Evolutionary conservation across 35 echinoderm and acorn worm genomes (phyloP), one percentile per base, ranked within the genome.

Genomic region (Ptychodera flava): DNA sequence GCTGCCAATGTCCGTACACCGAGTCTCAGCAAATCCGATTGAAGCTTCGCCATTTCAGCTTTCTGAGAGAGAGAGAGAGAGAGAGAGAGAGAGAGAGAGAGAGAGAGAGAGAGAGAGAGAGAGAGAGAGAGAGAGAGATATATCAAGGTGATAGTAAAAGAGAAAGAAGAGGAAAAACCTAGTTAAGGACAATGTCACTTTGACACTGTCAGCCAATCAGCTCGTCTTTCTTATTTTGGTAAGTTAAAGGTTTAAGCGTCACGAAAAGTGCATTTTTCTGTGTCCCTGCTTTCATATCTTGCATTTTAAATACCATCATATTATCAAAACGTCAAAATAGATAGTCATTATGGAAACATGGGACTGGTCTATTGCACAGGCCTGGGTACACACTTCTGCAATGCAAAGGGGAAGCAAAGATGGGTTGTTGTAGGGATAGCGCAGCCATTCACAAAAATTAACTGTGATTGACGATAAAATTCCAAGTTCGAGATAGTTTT

Each of bases 261-360:
- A 52, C 33, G 79, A 88, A 6, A 31, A 32, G n/a, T 81, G 36
- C 31, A 37, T 38, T 16, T 88, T 37, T 28, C 37, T 1, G 1
- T 81, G 79, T 36, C 80, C 29, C 29, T 79, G 87, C 1, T 82
- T 81, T 30, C 79, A 81, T 75, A 36, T 81, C 34, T 82, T 82
- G 2, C 91, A 86, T 52, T 82, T 91, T 75, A 93, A 91, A 0
- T 91, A 91, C 1, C 91, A 93, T 29, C 92, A 91, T 10, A 91
- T 93, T 34, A 89, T 76, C 34, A 91, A 86, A 29, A 97, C 92
- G 81, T 97, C 93, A 29, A 86, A 89, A 76, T 81, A 88, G 85
- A 97, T 87, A 16, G 94, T 91, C 0, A 85, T 34, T 2, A 88
- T n/a, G n/a, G n/a, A n/a, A n/a, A n/a, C n/a, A n/a, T n/a, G n/a